These are phyloP conservation scores for Malurus melanocephalus DNA, from an alignment of 2,113 vertebrate species.

Conservation along the genomic window DNA sequence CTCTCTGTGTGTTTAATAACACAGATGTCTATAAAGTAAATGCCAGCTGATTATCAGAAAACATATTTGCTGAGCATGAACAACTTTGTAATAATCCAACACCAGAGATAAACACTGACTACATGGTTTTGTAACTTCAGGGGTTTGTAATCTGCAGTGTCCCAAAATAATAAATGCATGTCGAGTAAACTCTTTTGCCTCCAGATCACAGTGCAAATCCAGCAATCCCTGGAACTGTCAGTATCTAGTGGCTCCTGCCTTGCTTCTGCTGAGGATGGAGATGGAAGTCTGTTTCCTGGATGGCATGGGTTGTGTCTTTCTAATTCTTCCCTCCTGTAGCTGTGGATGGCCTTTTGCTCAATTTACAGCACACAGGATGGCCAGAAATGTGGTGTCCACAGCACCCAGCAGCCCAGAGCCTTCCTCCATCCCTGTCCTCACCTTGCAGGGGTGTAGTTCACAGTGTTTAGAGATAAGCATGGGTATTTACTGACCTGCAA, in stretches of 20 bases:
- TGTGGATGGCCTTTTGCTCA: neutral
- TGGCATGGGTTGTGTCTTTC: neutral
- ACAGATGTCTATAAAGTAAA: constrained; percentile 63
- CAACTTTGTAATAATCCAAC: constrained; percentile 39
- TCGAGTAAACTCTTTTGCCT: neutral
- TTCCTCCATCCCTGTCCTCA: neutral
- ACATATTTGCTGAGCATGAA: constrained; percentile 36
- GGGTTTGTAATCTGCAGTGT: constrained; percentile 4
- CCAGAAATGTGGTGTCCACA: neutral
- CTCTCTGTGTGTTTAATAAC: constrained; percentile 49
- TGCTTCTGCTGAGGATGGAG: fast-evolving
- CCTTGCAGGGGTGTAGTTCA: neutral
- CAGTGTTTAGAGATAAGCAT: neutral
- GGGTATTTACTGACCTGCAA: neutral
- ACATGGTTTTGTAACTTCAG: neutral
- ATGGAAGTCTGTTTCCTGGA: neutral
- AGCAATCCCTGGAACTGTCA: neutral
- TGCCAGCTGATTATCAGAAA: constrained; percentile 67
- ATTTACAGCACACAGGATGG: neutral
- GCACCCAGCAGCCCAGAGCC: neutral
- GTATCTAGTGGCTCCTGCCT: neutral
- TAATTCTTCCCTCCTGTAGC: neutral
- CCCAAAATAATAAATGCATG: neutral
- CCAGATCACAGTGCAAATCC: neutral
- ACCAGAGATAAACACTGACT: constrained; percentile 23